Percentiles rank a stretch among this genome's conserved stretches.
Evolutionary conservation across 2,797 vertebrate genomes (phyloP).

Genomic region (Siniperca undulata): DNA sequence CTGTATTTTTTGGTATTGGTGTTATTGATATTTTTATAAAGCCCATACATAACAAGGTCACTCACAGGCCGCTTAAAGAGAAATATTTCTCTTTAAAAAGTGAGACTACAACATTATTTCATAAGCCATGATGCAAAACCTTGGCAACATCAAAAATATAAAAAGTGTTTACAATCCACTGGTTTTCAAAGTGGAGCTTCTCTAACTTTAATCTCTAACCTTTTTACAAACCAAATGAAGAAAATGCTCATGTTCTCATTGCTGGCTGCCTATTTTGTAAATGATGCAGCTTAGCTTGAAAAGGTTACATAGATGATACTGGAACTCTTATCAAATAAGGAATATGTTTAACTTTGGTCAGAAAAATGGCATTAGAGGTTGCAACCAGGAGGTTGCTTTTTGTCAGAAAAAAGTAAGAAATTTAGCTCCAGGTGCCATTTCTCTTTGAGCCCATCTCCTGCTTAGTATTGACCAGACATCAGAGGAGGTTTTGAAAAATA

Average conservation of each 20-base stretch:
- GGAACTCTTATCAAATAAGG: neutral
- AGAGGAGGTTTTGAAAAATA: conserved; percentile 28
- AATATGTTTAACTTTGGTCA: neutral
- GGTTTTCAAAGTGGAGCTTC: neutral
- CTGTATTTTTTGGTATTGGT: neutral
- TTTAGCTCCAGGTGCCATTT: neutral
- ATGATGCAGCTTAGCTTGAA: neutral
- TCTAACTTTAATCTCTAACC: neutral
- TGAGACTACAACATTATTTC: conserved; percentile 26
- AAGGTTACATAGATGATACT: neutral
- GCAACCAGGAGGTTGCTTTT: neutral
- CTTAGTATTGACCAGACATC: conserved; percentile 7
- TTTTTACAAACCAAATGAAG: conserved; percentile 7
- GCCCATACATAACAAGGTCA: neutral
- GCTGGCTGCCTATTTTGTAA: neutral
- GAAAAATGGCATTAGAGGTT: neutral
- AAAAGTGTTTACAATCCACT: conserved; percentile 7
- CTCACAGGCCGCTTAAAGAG: neutral
- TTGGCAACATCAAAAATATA: conserved; percentile 25
- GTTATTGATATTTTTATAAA: conserved; percentile 8
- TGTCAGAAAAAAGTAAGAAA: neutral
- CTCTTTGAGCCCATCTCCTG: neutral
- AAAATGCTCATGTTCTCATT: neutral
- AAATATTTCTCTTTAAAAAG: conserved; percentile 3
- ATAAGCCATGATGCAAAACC: conserved; percentile 49